These are phyloP conservation scores for Chrysomela aeneicollis DNA, from an alignment of 2,888 invertebrate species.

Conservation along the genomic window DNA sequence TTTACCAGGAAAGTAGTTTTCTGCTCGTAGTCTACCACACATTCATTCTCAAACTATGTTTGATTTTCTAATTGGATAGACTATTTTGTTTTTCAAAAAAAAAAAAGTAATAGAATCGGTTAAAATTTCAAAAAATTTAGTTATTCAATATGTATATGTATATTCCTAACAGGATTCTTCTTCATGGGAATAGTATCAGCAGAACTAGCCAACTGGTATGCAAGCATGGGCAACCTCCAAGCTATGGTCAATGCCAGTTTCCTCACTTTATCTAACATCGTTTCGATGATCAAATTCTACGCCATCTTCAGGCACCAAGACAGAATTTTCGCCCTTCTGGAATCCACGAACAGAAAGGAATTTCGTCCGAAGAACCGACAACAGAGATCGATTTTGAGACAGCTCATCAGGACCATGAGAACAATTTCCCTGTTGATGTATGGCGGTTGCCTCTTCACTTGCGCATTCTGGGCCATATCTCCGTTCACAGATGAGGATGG, in stretches of 20 bases:
- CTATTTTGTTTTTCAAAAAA: too few relatives aligned
- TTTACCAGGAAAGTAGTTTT: too few relatives aligned
- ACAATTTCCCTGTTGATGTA: constrained; percentile 24
- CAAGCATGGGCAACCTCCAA: constrained; percentile 57
- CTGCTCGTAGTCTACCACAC: too few relatives aligned
- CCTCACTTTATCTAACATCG: constrained; percentile 49
- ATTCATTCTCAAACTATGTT: too few relatives aligned
- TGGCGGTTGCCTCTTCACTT: constrained; percentile 41
- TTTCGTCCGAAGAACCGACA: constrained; percentile 22
- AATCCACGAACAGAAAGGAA: constrained; percentile 25
- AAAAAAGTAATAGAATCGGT: too few relatives aligned
- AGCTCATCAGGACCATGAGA: constrained; percentile 22
- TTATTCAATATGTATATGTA: too few relatives aligned
- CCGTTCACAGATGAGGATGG: constrained; percentile 50
- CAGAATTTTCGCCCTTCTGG: constrained; percentile 12
- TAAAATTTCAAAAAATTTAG: too few relatives aligned
- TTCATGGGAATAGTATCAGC: constrained; percentile 62
- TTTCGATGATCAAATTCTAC: constrained; percentile 30
- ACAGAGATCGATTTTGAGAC: constrained; percentile 12
- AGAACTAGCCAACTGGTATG: constrained; percentile 62
- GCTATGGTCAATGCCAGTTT: constrained; percentile 49
- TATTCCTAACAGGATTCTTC: constrained; percentile 33
- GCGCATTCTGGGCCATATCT: constrained; percentile 53
- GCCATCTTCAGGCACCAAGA: constrained; percentile 25
- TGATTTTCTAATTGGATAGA: too few relatives aligned